Evolutionary conservation across 2,113 vertebrate species (phyloP).

Genomic region (Sorex araneus): DNA sequence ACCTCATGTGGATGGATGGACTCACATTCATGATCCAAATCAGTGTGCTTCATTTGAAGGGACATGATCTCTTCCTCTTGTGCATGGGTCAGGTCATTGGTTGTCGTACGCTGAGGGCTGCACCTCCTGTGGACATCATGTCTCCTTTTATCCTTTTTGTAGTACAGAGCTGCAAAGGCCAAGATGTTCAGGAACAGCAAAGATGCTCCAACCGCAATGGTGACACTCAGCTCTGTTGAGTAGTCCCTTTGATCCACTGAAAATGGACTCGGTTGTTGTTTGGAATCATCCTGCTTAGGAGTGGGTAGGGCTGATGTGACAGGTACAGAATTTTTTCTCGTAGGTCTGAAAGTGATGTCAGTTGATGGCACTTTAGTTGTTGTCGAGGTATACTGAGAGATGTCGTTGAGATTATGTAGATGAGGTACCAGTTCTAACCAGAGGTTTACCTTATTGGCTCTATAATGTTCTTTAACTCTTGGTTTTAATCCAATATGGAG

Average conservation of each 20-base stretch:
- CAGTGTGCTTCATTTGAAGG: conserved; percentile 99
- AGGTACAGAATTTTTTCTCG: conserved; percentile 94
- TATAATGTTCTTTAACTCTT: conserved; percentile 98
- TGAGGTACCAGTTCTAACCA: conserved; percentile 99
- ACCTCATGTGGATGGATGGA: conserved; percentile 97
- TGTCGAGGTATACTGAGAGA: conserved; percentile 98
- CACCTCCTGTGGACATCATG: conserved; percentile 97
- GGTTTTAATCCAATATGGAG: conserved; percentile 99
- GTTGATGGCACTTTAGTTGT: conserved; percentile 98
- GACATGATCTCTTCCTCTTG: conserved; percentile 99
- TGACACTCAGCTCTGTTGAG: conserved; percentile 98
- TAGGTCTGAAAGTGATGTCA: conserved; percentile 95
- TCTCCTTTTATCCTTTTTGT: conserved; percentile 99
- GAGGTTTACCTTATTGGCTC: conserved; percentile 98
- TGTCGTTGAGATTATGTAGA: conserved; percentile 98
- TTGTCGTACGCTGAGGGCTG: conserved; percentile 95
- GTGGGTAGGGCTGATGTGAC: conserved; percentile 97
- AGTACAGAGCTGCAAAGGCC: conserved; percentile 98
- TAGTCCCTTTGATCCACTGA: conserved; percentile 99
- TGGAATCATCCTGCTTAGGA: conserved; percentile 95
- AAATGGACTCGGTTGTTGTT: conserved; percentile 94
- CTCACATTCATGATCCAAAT: conserved; percentile 98
- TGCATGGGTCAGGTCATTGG: conserved; percentile 97
- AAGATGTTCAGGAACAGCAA: conserved; percentile 98
- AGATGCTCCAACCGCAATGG: conserved; percentile 98